Evolutionary conservation across 92 coral and sea anemone genomes (phyloP).

Genomic region (Ricordea florida): DNA sequence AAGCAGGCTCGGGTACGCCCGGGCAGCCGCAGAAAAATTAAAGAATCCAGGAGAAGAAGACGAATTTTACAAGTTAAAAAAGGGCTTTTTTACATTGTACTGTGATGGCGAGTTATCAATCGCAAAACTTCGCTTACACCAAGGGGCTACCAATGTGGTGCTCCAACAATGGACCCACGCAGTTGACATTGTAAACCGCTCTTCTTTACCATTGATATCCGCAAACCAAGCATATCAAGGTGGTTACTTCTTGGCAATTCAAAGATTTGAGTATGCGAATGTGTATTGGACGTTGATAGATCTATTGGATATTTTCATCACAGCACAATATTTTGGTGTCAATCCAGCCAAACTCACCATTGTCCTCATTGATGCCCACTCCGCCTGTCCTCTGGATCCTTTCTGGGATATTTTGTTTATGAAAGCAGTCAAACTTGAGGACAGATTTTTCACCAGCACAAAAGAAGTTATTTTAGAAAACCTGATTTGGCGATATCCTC

Average conservation of each 20-base stretch:
- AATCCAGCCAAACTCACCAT: slow-evolving; percentile 11
- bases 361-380: slow-evolving; percentile 14
- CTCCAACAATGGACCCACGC: not conserved
- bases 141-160: not conserved
- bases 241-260: slow-evolving; percentile 12
- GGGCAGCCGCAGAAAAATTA: not conserved
- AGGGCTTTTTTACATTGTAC: slow-evolving; percentile 26
- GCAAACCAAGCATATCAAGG: not conserved
- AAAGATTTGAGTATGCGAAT: slow-evolving; percentile 28
- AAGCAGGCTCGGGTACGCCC: not conserved
- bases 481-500: slow-evolving; percentile 15
- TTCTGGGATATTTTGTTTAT: slow-evolving; percentile 13
- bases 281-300: slow-evolving; percentile 32
- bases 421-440: not conserved
- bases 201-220: not conserved
- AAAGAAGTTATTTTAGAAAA: slow-evolving; percentile 7
- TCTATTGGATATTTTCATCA: slow-evolving; percentile 15
- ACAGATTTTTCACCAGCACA: not conserved
- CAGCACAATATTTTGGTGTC: not conserved
- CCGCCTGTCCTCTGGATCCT: not conserved
- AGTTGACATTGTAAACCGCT: slow-evolving; percentile 2
- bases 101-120: not conserved
- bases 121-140: not conserved
- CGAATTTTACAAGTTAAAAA: not conserved
- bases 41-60: slow-evolving; percentile 5